Evolutionary conservation across 2,888 invertebrate genomes (phyloP), one percentile per base, ranked within the genome.

Genomic region (Lasioglossum leucozonium): DNA sequence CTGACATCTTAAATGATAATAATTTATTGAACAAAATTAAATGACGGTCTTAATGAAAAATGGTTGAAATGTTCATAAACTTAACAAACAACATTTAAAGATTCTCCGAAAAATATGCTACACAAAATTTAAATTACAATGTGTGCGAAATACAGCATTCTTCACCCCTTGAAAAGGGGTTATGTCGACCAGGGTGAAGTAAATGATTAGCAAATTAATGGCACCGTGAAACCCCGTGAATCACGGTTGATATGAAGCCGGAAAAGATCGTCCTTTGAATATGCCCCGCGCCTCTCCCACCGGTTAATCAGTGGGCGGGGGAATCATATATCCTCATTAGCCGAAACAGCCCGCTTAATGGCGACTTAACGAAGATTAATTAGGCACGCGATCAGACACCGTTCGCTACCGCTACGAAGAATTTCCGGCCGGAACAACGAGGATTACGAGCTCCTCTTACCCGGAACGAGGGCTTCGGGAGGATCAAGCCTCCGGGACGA

Each of bases 361-460:
- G 4, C 72, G 26, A 51, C 72, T 51, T 34, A 72, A 72, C 47
- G 47, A 72, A 51, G 72, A 72, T 72, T 72, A 72, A 72, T 72
- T 51, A 34, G 72, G 22, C 30, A 0, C 30, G 34, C 72, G 47
- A 72, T 72, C 47, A 72, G 47, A 34, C 51, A 8, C 18, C 34
- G 72, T 30, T 47, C 34, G 72, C 34, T 13, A 11, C 34, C 51
- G 34, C 34, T 2, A n/a, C 72, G 37, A 40, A 55, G 55, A 69
- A 40, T n/a, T 69, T 69, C 69, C 69, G 69, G 69, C 13, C n/a
- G n/a, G 69, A 69, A 69, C 40, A 69, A 69, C n/a, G 40, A 40
- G 40, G 69, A 69, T 69, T 69, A 69, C 69, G 22, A 40, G 69
- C 37, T n/a, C 40, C 11, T 40, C 69, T 69, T 40, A 40, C n/a